phyloP scores from a whole-genome alignment of 2,113 vertebrate genomes.

The Scartelaos histophorus region DNA sequence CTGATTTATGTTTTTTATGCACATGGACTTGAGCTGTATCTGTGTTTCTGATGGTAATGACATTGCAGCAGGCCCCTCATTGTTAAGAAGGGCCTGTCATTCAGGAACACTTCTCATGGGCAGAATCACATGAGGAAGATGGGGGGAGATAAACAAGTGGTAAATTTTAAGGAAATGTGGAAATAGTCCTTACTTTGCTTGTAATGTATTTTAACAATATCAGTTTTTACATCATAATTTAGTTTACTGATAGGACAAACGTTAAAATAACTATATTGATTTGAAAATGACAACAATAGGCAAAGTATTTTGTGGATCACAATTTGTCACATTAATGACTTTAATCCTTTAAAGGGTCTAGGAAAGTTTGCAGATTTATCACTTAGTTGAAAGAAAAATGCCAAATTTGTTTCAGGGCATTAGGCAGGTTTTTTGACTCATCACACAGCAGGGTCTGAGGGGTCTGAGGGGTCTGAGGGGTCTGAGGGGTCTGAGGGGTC shows the following conservation, averaged over 20 bases:
- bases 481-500: neutral
- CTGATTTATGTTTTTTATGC: conserved; percentile 57
- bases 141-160: neutral
- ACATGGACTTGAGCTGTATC: conserved; percentile 54
- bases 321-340: too few relatives aligned
- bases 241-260: too few relatives aligned
- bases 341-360: too few relatives aligned
- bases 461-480: neutral
- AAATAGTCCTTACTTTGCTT: neutral
- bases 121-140: conserved; percentile 19
- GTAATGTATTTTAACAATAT: neutral
- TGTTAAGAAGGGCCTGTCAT: conserved; percentile 65
- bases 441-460: conserved; percentile 19
- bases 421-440: neutral
- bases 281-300: neutral
- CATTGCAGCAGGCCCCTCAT: conserved; percentile 33
- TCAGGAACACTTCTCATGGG: conserved; percentile 50
- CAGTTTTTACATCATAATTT: too few relatives aligned
- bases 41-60: conserved; percentile 65
- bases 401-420: neutral
- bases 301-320: too few relatives aligned
- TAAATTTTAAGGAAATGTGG: neutral
- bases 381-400: too few relatives aligned
- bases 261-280: neutral
- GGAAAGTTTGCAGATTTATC: too few relatives aligned